Conservation (phyloP, 2,888 invertebrate genomes). For the Lasiommata megera region DNA sequence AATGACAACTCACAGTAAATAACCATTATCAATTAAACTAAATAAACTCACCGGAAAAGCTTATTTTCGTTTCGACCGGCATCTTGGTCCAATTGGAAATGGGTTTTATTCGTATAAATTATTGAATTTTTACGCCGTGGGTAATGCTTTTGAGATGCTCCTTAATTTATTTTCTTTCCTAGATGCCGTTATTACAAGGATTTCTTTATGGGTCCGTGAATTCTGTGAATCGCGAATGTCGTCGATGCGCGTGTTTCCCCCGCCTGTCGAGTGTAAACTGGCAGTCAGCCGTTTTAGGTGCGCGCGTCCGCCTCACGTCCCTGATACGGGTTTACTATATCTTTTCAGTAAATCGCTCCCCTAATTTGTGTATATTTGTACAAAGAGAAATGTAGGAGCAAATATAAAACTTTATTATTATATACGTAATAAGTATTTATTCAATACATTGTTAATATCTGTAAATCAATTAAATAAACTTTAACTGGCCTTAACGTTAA, state of each 20-base stretch:
- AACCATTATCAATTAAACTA: conserved; percentile 4
- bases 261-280: conserved; percentile 67
- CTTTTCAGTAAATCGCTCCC: conserved; percentile 45
- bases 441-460: too few relatives aligned
- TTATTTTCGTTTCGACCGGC: conserved; percentile 77
- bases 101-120: background rate
- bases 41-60: conserved; percentile 72
- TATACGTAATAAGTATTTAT: too few relatives aligned
- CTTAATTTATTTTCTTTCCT: background rate
- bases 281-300: conserved; percentile 41
- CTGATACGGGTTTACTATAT: conserved; percentile 49
- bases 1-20: background rate
- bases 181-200: background rate
- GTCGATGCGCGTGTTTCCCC: conserved; percentile 54
- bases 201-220: conserved; percentile 16
- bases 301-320: conserved; percentile 50
- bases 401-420: too few relatives aligned
- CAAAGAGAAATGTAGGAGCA: too few relatives aligned
- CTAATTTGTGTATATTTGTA: conserved; percentile 4
- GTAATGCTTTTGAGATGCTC: background rate
- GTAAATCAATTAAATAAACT: too few relatives aligned
- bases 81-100: conserved; percentile 51
- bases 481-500: too few relatives aligned
- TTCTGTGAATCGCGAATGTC: conserved; percentile 7
- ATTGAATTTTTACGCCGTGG: background rate